Percentiles rank a stretch among this genome's conserved stretches.
Conservation (phyloP, 2,888 invertebrate genomes). For the Idaea dimidiata region DNA sequence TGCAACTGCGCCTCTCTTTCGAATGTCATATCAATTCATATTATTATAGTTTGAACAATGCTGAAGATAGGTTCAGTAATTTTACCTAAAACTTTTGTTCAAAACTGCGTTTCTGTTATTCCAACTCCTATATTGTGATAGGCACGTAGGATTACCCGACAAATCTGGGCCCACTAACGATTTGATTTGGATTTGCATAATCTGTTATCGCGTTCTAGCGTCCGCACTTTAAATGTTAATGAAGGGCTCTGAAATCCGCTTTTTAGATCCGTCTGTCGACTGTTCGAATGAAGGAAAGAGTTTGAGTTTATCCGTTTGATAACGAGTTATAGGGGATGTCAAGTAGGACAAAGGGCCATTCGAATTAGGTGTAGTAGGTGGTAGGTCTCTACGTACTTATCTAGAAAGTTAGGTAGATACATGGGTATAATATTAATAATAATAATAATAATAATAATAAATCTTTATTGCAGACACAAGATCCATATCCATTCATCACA, state of each 20-base stretch:
- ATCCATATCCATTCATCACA: no score
- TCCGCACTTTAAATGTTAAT: slow-evolving; percentile 71
- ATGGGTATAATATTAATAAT: no score
- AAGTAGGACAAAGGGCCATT: not conserved
- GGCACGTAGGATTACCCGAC: slow-evolving; percentile 40
- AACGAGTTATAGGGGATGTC: not conserved
- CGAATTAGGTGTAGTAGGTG: not conserved
- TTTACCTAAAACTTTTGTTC: not conserved
- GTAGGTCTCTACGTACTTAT: no score
- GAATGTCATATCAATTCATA: no score
- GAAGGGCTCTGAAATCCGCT: slow-evolving; percentile 36
- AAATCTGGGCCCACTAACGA: slow-evolving; percentile 57
- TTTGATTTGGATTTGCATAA: slow-evolving; percentile 68
- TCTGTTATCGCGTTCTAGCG: slow-evolving; percentile 59
- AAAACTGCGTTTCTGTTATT: not conserved
- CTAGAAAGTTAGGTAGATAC: no score
- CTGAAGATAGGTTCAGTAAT: no score
- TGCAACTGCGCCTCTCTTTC: no score
- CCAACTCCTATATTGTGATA: not conserved
- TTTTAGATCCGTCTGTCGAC: not conserved
- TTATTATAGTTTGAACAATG: no score
- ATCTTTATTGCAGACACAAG: no score
- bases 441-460: no score
- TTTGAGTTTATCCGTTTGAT: not conserved
- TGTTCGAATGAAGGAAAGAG: not conserved